phyloP scores from a whole-genome alignment of 2,888 invertebrate genomes.

The Dryobota labecula region DNA sequence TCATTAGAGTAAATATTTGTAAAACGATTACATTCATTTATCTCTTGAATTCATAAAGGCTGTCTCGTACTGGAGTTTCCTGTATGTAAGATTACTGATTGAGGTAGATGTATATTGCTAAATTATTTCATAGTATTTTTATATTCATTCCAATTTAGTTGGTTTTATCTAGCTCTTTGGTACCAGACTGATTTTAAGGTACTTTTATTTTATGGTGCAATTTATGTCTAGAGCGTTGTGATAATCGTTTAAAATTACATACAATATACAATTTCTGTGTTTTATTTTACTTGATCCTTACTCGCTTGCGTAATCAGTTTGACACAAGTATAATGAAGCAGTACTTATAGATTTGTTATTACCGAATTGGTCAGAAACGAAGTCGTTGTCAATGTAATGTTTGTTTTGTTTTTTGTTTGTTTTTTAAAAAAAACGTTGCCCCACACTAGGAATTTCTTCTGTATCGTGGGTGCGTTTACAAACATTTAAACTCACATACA shows the following conservation, averaged over 20 bases:
- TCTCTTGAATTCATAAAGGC: slow-evolving; percentile 83
- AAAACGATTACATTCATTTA: slow-evolving; percentile 83
- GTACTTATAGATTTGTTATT: not conserved
- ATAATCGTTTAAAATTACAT: slow-evolving; percentile 90
- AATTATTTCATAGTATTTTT: slow-evolving; percentile 90
- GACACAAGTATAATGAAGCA: not conserved
- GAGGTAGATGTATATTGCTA: slow-evolving; percentile 86
- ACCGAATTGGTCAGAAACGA: no score
- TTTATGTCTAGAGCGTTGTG: slow-evolving; percentile 91
- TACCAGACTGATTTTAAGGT: slow-evolving; percentile 91
- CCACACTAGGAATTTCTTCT: no score
- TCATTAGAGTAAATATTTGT: slow-evolving; percentile 88
- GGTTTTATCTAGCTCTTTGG: slow-evolving; percentile 87
- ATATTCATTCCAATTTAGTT: slow-evolving; percentile 89
- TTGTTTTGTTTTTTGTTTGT: no score
- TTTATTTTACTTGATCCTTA: slow-evolving; percentile 57
- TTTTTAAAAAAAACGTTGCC: no score
- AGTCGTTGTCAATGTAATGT: no score
- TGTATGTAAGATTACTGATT: slow-evolving; percentile 83
- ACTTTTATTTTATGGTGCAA: slow-evolving; percentile 91
- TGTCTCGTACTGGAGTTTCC: slow-evolving; percentile 85
- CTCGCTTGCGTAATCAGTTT: not conserved
- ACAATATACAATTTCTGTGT: slow-evolving; percentile 83
- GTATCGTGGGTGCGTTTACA: no score
- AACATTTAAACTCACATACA: no score